Evolutionary conservation across 2,888 invertebrate genomes (phyloP).

Genomic region (Cacoxenus indagator): DNA sequence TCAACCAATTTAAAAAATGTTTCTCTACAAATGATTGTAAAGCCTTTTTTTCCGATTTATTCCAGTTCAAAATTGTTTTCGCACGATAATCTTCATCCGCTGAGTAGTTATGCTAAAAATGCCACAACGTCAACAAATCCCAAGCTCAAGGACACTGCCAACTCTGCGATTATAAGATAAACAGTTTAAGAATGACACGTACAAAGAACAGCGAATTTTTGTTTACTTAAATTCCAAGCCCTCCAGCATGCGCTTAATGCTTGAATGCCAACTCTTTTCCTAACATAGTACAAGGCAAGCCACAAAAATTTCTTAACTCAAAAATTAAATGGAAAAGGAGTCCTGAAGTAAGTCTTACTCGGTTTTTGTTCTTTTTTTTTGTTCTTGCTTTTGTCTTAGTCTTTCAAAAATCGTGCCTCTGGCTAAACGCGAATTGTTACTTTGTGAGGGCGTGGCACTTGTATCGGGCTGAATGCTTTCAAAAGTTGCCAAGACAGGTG

Average conservation of each 20-base stretch:
- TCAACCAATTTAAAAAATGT: too few species aligned
- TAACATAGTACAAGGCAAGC: neutral
- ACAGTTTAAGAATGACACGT: conserved; percentile 1
- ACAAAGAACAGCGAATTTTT: neutral
- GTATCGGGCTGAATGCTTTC: conserved; percentile 45
- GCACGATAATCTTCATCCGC: too few species aligned
- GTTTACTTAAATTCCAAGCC: conserved; percentile 1
- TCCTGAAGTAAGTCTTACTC: neutral
- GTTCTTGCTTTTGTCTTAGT: neutral
- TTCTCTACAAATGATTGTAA: too few species aligned
- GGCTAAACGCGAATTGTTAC: conserved; percentile 59
- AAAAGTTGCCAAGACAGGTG: conserved; percentile 45
- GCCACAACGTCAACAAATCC: neutral
- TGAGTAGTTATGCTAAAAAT: too few species aligned
- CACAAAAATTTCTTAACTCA: neutral
- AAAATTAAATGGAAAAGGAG: neutral
- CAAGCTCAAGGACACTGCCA: conserved; percentile 8
- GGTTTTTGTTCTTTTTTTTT: neutral
- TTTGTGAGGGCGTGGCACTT: neutral
- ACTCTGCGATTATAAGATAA: neutral
- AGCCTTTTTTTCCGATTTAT: too few species aligned
- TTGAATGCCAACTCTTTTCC: conserved; percentile 3
- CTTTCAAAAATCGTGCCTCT: conserved; percentile 38
- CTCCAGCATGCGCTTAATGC: neutral
- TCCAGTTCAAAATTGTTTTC: too few species aligned